Evolutionary conservation across 2,113 vertebrate genomes (phyloP).

Genomic region (Microcebus lehilahytsara): DNA sequence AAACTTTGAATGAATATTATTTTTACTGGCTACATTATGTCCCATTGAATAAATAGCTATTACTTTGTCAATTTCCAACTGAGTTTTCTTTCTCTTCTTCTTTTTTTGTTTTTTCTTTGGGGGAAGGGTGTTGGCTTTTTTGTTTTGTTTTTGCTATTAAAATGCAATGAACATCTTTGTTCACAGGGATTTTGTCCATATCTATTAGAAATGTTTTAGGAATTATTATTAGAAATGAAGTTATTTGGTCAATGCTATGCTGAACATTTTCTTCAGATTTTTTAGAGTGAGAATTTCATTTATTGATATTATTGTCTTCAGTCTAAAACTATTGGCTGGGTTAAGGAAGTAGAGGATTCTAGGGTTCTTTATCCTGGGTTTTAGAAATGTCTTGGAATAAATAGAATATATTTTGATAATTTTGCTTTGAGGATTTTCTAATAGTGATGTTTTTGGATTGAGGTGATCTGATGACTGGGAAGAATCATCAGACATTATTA

Average conservation of each 20-base stretch:
- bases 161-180: background rate
- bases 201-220: background rate
- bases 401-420: background rate
- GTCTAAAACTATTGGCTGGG: background rate
- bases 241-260: background rate
- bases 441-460: background rate
- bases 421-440: background rate
- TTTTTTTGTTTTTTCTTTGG: background rate
- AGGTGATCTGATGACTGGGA: background rate
- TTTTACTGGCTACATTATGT: background rate
- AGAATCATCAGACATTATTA: background rate
- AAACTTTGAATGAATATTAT: background rate
- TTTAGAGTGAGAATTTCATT: background rate
- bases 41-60: background rate
- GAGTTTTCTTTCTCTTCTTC: background rate
- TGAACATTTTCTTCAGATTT: background rate
- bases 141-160: background rate
- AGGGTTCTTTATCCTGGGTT: background rate
- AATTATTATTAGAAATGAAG: background rate
- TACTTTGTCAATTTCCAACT: background rate
- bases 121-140: background rate
- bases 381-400: background rate
- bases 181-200: background rate
- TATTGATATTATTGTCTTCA: background rate
- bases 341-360: no score